phyloP scores from a whole-genome alignment of 2,888 invertebrate genomes.

The Drosophila engyochracea region DNA sequence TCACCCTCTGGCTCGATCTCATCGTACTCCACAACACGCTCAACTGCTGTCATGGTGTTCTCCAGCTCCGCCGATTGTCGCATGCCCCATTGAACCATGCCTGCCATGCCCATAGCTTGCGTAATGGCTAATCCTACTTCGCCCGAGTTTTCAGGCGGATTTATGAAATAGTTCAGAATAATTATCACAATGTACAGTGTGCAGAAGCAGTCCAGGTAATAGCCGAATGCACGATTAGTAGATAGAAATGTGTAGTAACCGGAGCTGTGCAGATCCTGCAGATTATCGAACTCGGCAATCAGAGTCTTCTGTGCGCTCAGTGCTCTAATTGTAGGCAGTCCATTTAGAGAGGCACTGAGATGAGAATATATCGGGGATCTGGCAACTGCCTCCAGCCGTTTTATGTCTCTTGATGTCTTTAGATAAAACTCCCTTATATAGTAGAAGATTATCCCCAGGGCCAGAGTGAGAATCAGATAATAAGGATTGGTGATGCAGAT shows the following conservation, averaged over 20 bases:
- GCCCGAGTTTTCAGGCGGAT: slow-evolving; percentile 89
- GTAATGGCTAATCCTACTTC: slow-evolving; percentile 92
- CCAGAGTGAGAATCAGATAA: slow-evolving; percentile 89
- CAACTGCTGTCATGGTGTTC: slow-evolving; percentile 96
- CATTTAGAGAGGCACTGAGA: slow-evolving; percentile 94
- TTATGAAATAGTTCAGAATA: slow-evolving; percentile 92
- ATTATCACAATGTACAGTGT: slow-evolving; percentile 94
- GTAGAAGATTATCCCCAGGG: slow-evolving; percentile 90
- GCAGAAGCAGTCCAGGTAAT: slow-evolving; percentile 96
- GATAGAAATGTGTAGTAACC: slow-evolving; percentile 96
- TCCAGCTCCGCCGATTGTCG: slow-evolving; percentile 95
- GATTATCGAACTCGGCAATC: slow-evolving; percentile 91
- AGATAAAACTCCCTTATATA: slow-evolving; percentile 91
- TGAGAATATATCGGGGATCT: slow-evolving; percentile 98
- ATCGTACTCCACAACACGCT: slow-evolving; percentile 90
- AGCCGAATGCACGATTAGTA: slow-evolving; percentile 96
- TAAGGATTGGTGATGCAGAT: slow-evolving; percentile 91
- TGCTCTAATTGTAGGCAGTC: slow-evolving; percentile 96
- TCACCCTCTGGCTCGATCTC: slow-evolving; percentile 85
- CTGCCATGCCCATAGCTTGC: slow-evolving; percentile 91
- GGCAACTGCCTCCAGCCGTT: slow-evolving; percentile 92
- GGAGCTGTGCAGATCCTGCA: slow-evolving; percentile 94
- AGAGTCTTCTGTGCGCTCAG: slow-evolving; percentile 93
- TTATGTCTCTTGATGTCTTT: slow-evolving; percentile 92
- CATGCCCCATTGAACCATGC: slow-evolving; percentile 92